phyloP scores from a whole-genome alignment of 2,113 vertebrate species.

The Lepidothrix coronata region DNA sequence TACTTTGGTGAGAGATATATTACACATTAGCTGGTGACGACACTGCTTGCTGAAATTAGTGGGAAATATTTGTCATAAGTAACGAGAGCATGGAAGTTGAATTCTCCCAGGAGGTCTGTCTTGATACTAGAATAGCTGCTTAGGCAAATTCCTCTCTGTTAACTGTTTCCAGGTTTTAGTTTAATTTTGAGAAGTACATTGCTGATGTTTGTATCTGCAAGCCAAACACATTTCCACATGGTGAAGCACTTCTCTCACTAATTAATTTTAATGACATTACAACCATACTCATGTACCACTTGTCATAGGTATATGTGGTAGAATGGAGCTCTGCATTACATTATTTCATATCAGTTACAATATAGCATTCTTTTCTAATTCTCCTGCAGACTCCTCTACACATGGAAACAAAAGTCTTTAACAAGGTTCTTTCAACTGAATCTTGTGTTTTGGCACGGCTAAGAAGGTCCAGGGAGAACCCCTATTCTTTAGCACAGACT shows the following conservation, averaged over 20 bases:
- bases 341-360: not conserved
- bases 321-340: not conserved
- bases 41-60: slow-evolving; percentile 66
- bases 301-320: not conserved
- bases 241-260: not conserved
- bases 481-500: not conserved
- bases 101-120: slow-evolving; percentile 64
- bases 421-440: not conserved
- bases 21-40: slow-evolving; percentile 67
- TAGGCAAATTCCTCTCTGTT: slow-evolving; percentile 64
- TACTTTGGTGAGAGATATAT: slow-evolving; percentile 61
- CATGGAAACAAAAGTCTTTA: not conserved
- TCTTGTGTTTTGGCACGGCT: not conserved
- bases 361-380: not conserved
- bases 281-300: not conserved
- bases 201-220: not conserved
- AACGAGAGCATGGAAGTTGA: slow-evolving; percentile 59
- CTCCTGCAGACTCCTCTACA: not conserved
- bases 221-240: not conserved
- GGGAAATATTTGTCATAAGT: slow-evolving; percentile 67
- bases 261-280: slow-evolving; percentile 43
- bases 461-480: not conserved
- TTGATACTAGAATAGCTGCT: slow-evolving; percentile 66
- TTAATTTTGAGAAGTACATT: not conserved
- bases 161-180: slow-evolving; percentile 65